Conservation (phyloP, 2,797 vertebrate species). For the Enteromius mattozi region DNA sequence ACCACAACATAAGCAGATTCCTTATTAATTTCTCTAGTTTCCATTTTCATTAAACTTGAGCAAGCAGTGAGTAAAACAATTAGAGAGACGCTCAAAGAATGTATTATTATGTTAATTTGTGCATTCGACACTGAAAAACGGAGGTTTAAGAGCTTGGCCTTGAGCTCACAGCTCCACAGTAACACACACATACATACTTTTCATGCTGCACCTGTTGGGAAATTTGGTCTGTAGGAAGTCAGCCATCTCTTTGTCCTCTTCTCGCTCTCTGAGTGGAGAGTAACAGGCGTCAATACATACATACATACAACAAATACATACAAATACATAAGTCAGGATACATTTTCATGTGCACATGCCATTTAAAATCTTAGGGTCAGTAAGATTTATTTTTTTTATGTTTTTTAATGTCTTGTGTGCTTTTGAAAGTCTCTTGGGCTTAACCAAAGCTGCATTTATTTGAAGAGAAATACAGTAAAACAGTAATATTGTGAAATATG, state of each 20-base stretch:
- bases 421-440: not conserved
- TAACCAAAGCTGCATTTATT: not conserved
- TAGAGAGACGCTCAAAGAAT: conserved; percentile 1
- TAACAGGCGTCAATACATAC: not conserved
- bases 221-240: conserved; percentile 85
- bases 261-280: conserved; percentile 81
- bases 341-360: not conserved
- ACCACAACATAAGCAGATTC: not conserved
- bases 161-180: not conserved
- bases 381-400: not conserved
- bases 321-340: not conserved
- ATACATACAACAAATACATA: too few species aligned
- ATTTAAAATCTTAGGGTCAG: not conserved
- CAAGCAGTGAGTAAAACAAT: conserved; percentile 7
- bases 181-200: conserved; percentile 68
- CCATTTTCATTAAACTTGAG: conserved; percentile 16
- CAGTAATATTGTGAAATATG: not conserved
- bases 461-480: not conserved
- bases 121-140: not conserved
- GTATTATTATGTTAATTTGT: not conserved
- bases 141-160: conserved; percentile 11
- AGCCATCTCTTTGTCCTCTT: conserved; percentile 90
- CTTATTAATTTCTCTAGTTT: not conserved
- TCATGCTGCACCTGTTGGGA: conserved; percentile 75
- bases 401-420: not conserved